Base-by-base conservation (phyloP, 2,888 invertebrate genomes). In the Melinopterus prodromus region DNA sequence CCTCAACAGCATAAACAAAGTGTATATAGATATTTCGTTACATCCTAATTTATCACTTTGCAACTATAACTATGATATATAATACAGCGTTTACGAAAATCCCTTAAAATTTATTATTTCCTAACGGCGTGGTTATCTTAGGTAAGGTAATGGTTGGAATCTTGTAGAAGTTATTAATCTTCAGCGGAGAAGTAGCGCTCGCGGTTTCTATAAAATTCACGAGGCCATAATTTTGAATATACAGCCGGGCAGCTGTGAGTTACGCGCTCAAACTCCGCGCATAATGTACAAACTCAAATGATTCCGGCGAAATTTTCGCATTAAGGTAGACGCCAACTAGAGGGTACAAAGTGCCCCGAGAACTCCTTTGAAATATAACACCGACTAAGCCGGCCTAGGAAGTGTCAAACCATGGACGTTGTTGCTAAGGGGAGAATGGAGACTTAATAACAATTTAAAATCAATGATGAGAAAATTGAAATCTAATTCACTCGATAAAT, bases 251-350 rank as follows among this genome's bases (percentile, higher is more conserved):
- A 53, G 53, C 53, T 53, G 53, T 53, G 53, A 53, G 53, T 53
- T 53, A 53, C 53, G 53, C 12, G 53, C 5, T 12, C 53, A 53
- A 53, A 53, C 53, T 53, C 53, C 5, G 7, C 53, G 53, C 53
- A 53, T 53, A 53, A 53, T 53, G 53, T 53, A 53, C 53, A 53
- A 53, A 53, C 53, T 53, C 53, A 53, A 53, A 53, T 53, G 53
- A 53, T 53, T 53, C 53, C 53, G 53, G 53, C 12, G 53, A 53
- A 53, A 53, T 53, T 53, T 53, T 53, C 53, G 53, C 53, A 53
- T 53, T 53, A 53, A 53, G 5, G 53, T 53, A 53, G 53, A 6
- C 53, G 53, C 53, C 53, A 53, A 53, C 53, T 53, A 53, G 53
- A 53, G 53, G 53, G 9, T 53, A 53, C 53, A 53, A 53, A 53